These are phyloP conservation scores for Pristionchus fissidentatus DNA, from an alignment of 2,888 invertebrate genomes.

Conservation along the genomic window DNA sequence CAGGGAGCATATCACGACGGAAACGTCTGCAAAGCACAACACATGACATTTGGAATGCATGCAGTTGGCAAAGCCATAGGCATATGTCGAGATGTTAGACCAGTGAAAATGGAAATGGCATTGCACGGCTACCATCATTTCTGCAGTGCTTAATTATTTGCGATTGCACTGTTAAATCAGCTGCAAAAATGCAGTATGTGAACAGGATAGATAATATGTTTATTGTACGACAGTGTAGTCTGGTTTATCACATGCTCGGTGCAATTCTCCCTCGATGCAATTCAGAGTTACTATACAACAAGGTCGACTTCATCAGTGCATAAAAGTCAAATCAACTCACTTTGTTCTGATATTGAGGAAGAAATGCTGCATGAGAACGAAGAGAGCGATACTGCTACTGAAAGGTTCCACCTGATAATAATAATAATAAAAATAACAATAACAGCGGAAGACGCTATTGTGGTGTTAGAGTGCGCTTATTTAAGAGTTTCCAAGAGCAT, in stretches of 20 bases:
- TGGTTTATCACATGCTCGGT: no score
- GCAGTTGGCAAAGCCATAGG: no score
- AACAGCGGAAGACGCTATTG: no score
- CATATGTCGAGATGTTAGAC: neutral
- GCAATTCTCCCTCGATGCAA: no score
- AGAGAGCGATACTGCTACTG: neutral
- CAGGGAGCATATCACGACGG: conserved; percentile 2
- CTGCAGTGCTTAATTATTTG: no score
- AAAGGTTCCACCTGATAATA: neutral
- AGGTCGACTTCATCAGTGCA: no score
- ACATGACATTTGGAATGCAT: no score
- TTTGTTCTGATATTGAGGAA: neutral
- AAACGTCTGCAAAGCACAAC: neutral
- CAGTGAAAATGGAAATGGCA: neutral
- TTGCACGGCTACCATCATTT: neutral
- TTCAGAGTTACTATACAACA: no score
- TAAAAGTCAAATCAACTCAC: neutral
- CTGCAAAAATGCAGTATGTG: neutral
- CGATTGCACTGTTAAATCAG: no score
- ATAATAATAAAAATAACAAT: no score
- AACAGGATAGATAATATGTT: neutral
- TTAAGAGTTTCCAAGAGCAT: neutral
- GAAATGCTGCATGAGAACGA: neutral
- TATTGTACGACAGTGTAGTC: no score
- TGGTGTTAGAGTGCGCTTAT: neutral